Evolutionary conservation across 2,113 vertebrate genomes (phyloP).

Genomic region (Xenus cinereus): DNA sequence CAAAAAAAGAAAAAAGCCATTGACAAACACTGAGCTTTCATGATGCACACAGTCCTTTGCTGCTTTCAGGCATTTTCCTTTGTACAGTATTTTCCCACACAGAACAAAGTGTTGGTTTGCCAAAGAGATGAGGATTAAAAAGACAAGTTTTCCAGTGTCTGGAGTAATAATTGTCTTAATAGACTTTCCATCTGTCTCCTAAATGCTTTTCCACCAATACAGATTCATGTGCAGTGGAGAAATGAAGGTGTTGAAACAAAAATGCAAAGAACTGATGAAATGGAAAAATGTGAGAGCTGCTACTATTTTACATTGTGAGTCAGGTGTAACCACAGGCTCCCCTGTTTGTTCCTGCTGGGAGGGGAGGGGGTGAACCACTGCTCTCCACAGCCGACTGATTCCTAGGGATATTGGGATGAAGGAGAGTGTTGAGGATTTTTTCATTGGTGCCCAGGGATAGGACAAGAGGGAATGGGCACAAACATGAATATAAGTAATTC

Average conservation of each 20-base stretch:
- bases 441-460: too few species aligned
- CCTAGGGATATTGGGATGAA: neutral
- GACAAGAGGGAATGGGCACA: too few species aligned
- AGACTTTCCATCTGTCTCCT: neutral
- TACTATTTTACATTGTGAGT: neutral
- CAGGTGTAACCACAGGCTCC: neutral
- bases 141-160: neutral
- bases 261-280: neutral
- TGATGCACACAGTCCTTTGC: neutral
- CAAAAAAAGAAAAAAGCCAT: neutral
- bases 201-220: neutral
- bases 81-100: neutral
- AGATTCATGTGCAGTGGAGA: neutral
- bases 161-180: neutral
- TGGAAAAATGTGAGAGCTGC: neutral
- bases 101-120: neutral
- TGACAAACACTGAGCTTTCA: neutral
- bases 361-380: neutral
- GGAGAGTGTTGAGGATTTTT: neutral
- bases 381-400: neutral
- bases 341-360: neutral
- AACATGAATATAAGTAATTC: too few species aligned
- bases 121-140: neutral
- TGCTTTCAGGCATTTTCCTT: neutral
- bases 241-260: neutral